phyloP scores from a whole-genome alignment of 2,113 vertebrate genomes.

The Capra hircus region DNA sequence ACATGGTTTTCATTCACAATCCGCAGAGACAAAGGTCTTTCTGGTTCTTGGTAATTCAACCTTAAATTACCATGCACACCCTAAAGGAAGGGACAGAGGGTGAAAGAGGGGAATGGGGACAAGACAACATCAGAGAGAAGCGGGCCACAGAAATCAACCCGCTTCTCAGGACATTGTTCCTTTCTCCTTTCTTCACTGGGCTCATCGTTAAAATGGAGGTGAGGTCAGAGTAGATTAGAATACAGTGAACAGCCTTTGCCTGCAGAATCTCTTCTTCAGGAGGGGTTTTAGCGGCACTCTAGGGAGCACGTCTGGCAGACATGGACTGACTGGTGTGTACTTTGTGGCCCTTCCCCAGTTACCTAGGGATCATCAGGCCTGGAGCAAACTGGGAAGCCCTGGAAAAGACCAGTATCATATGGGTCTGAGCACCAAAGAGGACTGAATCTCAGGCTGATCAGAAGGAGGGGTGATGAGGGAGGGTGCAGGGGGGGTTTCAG shows the following conservation, averaged over 20 bases:
- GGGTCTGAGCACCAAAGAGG: background rate
- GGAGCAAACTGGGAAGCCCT: background rate
- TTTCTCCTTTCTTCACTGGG: background rate
- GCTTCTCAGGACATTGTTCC: background rate
- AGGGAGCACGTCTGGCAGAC: background rate
- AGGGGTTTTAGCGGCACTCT: background rate
- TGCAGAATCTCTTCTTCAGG: background rate
- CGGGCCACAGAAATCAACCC: background rate
- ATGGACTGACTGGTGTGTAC: fast-evolving
- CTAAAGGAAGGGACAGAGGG: background rate
- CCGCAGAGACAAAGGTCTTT: background rate
- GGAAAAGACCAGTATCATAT: background rate
- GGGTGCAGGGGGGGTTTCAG: background rate
- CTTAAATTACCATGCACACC: background rate
- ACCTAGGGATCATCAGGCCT: background rate
- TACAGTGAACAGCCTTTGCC: background rate
- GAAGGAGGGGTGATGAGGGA: background rate
- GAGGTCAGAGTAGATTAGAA: background rate
- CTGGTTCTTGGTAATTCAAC: background rate
- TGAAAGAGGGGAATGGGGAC: background rate
- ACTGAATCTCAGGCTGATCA: background rate
- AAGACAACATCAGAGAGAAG: background rate
- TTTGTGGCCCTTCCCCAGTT: background rate
- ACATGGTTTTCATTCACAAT: background rate
- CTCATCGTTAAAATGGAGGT: background rate